A percentile compares a stretch with the other conserved stretches of the same genome.
phyloP scores from a whole-genome alignment of 2,113 vertebrate species.

The Euleptes europaea region DNA sequence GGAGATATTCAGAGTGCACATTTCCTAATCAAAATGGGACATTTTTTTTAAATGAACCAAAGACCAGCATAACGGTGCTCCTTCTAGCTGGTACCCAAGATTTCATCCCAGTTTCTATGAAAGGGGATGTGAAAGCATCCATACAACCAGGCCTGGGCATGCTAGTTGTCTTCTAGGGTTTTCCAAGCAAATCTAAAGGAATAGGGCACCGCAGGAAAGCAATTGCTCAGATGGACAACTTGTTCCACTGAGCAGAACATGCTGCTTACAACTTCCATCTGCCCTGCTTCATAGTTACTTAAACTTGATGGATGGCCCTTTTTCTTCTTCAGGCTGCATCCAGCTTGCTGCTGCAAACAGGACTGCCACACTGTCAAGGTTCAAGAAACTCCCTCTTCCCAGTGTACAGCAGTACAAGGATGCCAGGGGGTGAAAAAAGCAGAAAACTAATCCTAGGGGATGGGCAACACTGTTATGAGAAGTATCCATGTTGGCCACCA shows the following conservation, averaged over 20 bases:
- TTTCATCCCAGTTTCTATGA: neutral
- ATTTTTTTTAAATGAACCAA: neutral
- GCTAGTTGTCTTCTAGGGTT: neutral
- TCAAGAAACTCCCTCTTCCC: conserved; percentile 6
- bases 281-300: neutral
- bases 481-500: neutral
- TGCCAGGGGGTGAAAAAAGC: neutral
- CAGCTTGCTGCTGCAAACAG: conserved; percentile 25
- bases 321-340: conserved; percentile 3
- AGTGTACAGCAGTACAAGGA: neutral
- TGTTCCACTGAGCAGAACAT: conserved; percentile 15
- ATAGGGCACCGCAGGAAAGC: neutral
- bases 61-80: neutral
- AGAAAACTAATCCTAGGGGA: neutral
- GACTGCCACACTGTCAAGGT: conserved; percentile 25
- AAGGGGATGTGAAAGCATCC: neutral
- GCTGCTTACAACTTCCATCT: neutral
- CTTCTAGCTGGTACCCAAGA: neutral
- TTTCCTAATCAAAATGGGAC: neutral
- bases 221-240: conserved; percentile 30
- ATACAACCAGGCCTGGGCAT: conserved; percentile 14
- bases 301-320: neutral
- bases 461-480: neutral
- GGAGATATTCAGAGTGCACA: neutral
- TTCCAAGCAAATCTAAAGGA: conserved; percentile 49